phyloP scores from a whole-genome alignment of 2,888 invertebrate species.

The Hirtodrosophila trivittata region DNA sequence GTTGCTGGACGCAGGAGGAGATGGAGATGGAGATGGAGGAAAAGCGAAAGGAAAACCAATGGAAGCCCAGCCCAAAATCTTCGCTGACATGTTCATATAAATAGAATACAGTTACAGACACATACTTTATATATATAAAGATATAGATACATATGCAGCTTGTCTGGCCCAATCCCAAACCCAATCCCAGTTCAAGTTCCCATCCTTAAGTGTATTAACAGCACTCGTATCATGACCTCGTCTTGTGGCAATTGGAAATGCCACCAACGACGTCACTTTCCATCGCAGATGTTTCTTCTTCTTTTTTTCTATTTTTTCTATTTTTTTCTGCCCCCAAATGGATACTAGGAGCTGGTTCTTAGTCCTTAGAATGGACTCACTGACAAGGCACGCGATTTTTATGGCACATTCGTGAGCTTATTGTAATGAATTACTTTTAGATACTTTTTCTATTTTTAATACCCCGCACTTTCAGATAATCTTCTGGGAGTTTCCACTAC shows the following conservation, averaged over 20 bases:
- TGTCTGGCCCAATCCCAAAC: slow-evolving; percentile 3
- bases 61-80: slow-evolving; percentile 9
- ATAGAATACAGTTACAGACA: slow-evolving; percentile 31
- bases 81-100: slow-evolving; percentile 53
- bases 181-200: neutral
- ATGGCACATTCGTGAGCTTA: slow-evolving; percentile 83
- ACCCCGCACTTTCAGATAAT: neutral
- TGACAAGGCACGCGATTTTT: slow-evolving; percentile 72
- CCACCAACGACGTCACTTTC: slow-evolving; percentile 48
- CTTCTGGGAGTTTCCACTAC: too few relatives aligned
- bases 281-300: slow-evolving; percentile 30
- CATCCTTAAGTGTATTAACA: slow-evolving; percentile 47
- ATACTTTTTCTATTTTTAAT: slow-evolving; percentile 35
- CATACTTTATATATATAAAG: slow-evolving; percentile 11
- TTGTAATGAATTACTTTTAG: slow-evolving; percentile 82
- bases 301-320: too few relatives aligned
- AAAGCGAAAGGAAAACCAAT: neutral
- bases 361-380: slow-evolving; percentile 6
- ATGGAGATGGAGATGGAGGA: neutral
- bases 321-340: neutral
- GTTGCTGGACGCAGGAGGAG: slow-evolving; percentile 2
- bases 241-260: slow-evolving; percentile 52
- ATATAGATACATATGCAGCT: slow-evolving; percentile 11
- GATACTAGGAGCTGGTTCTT: neutral
- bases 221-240: slow-evolving; percentile 26